Evolutionary conservation across 2,888 invertebrate genomes (phyloP), one percentile per base, ranked within the genome.

Genomic region (Dolichomitus sp.): DNA sequence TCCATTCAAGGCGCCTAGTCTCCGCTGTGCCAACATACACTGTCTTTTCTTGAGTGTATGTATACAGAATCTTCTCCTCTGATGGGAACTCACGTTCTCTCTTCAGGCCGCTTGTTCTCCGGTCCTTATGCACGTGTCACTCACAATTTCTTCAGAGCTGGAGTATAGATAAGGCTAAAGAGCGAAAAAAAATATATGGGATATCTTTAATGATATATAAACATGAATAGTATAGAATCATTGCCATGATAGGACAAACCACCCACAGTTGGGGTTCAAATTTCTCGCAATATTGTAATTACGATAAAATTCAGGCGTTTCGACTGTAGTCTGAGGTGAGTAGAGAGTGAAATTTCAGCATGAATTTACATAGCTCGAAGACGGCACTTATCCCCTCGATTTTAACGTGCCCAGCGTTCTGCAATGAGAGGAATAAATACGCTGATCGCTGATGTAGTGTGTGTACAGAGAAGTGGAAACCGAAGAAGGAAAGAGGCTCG

Each of bases 1-100:
- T 88, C 89, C 89, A 90, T 90, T 90, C 87, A 89, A 88, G 88
- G 89, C 88, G 80, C 85, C 88, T 85, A 42, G 69, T 30, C 72
- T 78, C 84, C 74, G 76, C 75, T 77, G 69, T 76, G 66, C 70
- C 19, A 37, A 19, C 17, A 11, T 37, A 37, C 61, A 37, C 33
- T 37, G 37, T 19, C 61, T 11, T 37, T 79, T 65, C 61, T 68
- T 12, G 45, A 33, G 19, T 37, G 33, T 61, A 48, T 40, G 27
- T 57, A 37, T 54, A 57, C 45, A 78, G 63, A 37, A 33, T 37
- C 37, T 37, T 50, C 52, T 30, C 19, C 70, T 40, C 48, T 65
- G 63, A 75, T 75, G 65, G 79, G 83, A 80, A 85, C 84, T 85
- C 86, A 84, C 83, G 81, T 87, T 85, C 50, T 75, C 33, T 75